phyloP scores from a whole-genome alignment of 2,888 invertebrate species.

The Sisyra terminalis region DNA sequence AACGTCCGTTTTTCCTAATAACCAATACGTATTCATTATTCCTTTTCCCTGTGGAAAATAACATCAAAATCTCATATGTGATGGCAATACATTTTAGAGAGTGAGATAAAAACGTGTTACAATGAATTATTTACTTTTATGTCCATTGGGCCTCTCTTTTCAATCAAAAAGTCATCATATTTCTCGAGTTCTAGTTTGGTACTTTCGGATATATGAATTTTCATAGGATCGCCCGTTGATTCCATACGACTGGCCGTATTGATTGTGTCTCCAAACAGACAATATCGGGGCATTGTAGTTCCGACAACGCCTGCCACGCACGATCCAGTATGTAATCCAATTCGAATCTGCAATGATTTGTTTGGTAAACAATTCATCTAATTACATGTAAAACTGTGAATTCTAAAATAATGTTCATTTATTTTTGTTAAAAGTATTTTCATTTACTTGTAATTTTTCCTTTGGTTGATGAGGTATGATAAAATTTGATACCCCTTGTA shows the following conservation, averaged over 20 bases:
- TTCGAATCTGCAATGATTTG: slow-evolving; percentile 35
- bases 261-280: slow-evolving; percentile 73
- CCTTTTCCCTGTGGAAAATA: slow-evolving; percentile 57
- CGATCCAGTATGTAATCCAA: slow-evolving; percentile 68
- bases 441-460: slow-evolving; percentile 45
- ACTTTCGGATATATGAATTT: slow-evolving; percentile 70
- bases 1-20: slow-evolving; percentile 58
- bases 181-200: slow-evolving; percentile 57
- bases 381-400: no score
- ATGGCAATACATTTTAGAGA: neutral
- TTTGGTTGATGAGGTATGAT: slow-evolving; percentile 57
- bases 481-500: slow-evolving; percentile 63
- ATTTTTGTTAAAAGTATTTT: no score
- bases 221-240: slow-evolving; percentile 61
- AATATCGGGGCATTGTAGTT: slow-evolving; percentile 74
- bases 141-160: slow-evolving; percentile 64
- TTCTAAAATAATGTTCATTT: no score
- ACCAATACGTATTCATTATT: slow-evolving; percentile 72
- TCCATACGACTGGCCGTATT: slow-evolving; percentile 80
- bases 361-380: no score
- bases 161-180: slow-evolving; percentile 60
- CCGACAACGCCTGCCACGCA: slow-evolving; percentile 79
- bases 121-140: slow-evolving; percentile 43
- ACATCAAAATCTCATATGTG: no score
- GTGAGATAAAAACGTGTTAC: neutral